Evolutionary conservation across 2,888 invertebrate species (phyloP).

Genomic region (Ethmia dodecea): DNA sequence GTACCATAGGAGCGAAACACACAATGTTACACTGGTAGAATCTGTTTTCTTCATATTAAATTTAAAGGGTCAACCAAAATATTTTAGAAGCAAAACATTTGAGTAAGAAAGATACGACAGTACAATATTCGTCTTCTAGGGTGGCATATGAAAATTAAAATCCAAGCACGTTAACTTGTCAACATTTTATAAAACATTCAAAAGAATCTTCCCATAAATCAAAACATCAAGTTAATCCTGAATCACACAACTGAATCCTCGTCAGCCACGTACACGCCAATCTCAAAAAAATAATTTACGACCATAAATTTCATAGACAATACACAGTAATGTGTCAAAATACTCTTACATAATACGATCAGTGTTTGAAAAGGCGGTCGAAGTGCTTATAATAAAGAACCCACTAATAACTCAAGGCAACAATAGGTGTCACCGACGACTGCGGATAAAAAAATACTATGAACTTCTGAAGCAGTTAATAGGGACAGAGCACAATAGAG

Average conservation of each 20-base stretch:
- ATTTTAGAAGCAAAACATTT: too few relatives aligned
- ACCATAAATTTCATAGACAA: slow-evolving; percentile 59
- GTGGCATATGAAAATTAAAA: too few relatives aligned
- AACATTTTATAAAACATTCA: slow-evolving; percentile 16
- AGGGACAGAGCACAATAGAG: slow-evolving; percentile 46
- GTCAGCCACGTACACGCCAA: slow-evolving; percentile 38
- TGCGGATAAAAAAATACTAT: slow-evolving; percentile 58
- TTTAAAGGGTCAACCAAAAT: too few relatives aligned
- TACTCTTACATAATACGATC: slow-evolving; percentile 58
- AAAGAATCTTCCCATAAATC: slow-evolving; percentile 50
- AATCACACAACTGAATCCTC: slow-evolving; percentile 52
- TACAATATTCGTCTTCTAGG: too few relatives aligned
- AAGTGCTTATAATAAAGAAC: slow-evolving; percentile 43
- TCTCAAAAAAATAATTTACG: slow-evolving; percentile 57
- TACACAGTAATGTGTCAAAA: slow-evolving; percentile 70
- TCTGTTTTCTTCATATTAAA: too few relatives aligned
- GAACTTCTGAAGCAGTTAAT: slow-evolving; percentile 76
- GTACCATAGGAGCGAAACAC: too few relatives aligned
- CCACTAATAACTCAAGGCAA: slow-evolving; percentile 39
- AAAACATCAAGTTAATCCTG: slow-evolving; percentile 52
- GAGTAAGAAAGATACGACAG: too few relatives aligned
- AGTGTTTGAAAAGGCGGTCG: slow-evolving; percentile 36
- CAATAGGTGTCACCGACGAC: slow-evolving; percentile 49
- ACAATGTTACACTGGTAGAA: too few relatives aligned
- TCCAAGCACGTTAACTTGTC: slow-evolving; percentile 1